Conservation (phyloP, 2,797 vertebrate genomes). For the Chlorospingus flavigularis region DNA sequence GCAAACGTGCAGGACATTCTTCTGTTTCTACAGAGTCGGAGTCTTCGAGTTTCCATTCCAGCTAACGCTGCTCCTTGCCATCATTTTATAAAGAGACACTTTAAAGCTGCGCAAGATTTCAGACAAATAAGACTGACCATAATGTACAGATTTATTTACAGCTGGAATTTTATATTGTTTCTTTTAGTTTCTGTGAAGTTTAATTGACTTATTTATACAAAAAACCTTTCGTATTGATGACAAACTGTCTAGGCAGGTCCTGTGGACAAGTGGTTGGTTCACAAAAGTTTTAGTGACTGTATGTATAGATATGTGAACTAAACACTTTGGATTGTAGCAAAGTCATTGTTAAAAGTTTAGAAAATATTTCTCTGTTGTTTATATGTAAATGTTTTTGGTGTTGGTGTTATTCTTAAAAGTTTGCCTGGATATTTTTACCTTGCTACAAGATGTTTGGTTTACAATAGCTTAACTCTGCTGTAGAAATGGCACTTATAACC, state of each 20-base stretch:
- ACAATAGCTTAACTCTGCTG: constrained; percentile 68
- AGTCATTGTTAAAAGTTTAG: constrained; percentile 65
- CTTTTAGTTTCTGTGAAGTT: constrained; percentile 71
- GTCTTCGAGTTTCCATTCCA: constrained; percentile 94
- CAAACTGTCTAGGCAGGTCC: constrained; percentile 77
- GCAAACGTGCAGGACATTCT: constrained; percentile 90
- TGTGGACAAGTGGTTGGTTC: constrained; percentile 75
- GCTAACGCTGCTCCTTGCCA: constrained; percentile 79
- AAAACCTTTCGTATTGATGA: constrained; percentile 61
- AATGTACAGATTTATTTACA: constrained; percentile 78
- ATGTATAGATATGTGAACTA: constrained; percentile 63
- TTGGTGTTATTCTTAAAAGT: constrained; percentile 39
- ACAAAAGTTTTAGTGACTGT: constrained; percentile 51
- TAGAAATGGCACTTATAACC: constrained; percentile 75
- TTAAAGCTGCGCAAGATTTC: constrained; percentile 45
- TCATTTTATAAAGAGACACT: constrained; percentile 57
- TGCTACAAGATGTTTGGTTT: constrained; percentile 60
- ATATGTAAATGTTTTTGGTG: constrained; percentile 68
- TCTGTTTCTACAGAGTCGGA: constrained; percentile 97
- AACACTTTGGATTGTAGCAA: constrained; percentile 65
- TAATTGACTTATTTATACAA: constrained; percentile 83
- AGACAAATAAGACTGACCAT: constrained; percentile 74
- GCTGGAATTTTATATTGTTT: constrained; percentile 72
- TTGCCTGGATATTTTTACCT: constrained; percentile 22
- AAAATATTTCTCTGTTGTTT: constrained; percentile 65